Evolutionary conservation across 2,797 vertebrate genomes (phyloP), one percentile per base, ranked within the genome.

Genomic region (Poecilia wingei): DNA sequence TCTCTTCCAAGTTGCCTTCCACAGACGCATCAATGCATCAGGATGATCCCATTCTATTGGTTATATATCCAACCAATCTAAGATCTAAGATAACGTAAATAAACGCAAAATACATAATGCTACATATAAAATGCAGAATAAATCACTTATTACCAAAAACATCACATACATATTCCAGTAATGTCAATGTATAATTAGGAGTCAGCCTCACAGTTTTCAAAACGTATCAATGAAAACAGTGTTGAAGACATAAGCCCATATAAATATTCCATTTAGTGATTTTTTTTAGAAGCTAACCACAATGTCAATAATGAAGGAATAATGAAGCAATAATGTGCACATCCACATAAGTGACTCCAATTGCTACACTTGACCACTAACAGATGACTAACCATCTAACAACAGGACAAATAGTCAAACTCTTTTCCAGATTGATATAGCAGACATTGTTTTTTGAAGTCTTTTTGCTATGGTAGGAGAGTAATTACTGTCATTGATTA

Each of bases 401-500:
- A 92, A 59, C 59, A 89, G 84, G 88, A 89, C 82, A 94, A 95
- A 90, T 83, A 90, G 90, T 90, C 89, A 85, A 91, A 93, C 92
- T 95, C 88, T 90, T 87, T 85, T 86, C 93, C 92, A 94, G 86
- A 92, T 83, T 93, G 88, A 93, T 84, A 83, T 81, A 92, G 87
- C 80, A 87, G 87, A 83, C 77, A 59, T 77, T 86, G 88, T 84
- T 88, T 82, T 70, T 86, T 91, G 77, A 79, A 87, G 88, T 86
- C 89, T 91, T 94, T 93, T 91, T 82, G 82, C 91, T 88, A 83
- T 83, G 86, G 88, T 91, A 93, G 92, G 91, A 91, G 91, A 89
- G 90, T 95, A 96, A 96, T 96, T 94, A 95, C 92, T 91, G 90
- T 95, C 94, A 94, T 95, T 96, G 94, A 94, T 96, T 95, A 96